Evolutionary conservation across 2,113 vertebrate species (phyloP).

Genomic region (Anser brachyrhynchus): DNA sequence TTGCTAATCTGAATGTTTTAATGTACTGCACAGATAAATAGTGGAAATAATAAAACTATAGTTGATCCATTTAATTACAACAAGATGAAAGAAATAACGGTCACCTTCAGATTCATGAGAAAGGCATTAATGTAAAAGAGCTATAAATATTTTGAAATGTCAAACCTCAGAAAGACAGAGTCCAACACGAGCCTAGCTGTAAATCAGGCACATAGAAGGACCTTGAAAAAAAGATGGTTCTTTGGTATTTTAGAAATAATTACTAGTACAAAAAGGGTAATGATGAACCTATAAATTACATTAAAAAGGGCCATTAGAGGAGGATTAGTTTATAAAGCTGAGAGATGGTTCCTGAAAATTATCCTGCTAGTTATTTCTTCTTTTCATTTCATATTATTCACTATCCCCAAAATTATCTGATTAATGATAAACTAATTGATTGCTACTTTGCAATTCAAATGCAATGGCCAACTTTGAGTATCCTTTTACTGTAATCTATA

Average conservation of each 20-base stretch:
- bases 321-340: constrained; percentile 99
- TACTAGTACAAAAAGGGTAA: constrained; percentile 99
- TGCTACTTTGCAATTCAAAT: constrained; percentile 73
- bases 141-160: constrained; percentile 99
- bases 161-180: constrained; percentile 97
- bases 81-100: constrained; percentile 90
- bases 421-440: constrained; percentile 90
- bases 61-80: constrained; percentile 95
- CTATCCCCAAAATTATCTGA: constrained; percentile 79
- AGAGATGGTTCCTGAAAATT: constrained; percentile 89
- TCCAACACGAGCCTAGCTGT: constrained; percentile 87
- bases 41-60: constrained; percentile 84
- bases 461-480: constrained; percentile 28
- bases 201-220: constrained; percentile 92
- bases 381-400: constrained; percentile 86
- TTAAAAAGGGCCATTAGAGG: constrained; percentile 94
- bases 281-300: constrained; percentile 97
- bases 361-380: constrained; percentile 85
- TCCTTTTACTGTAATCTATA: constrained; percentile 11
- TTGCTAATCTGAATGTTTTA: constrained; percentile 81
- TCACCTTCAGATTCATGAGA: constrained; percentile 97
- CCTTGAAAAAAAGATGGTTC: constrained; percentile 94
- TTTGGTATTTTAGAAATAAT: constrained; percentile 99
- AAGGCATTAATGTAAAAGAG: constrained; percentile 98
- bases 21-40: constrained; percentile 85